Percentiles rank a stretch among this genome's conserved stretches.
Evolutionary conservation across 2,113 vertebrate species (phyloP).

Genomic region (Peromyscus maniculatus): DNA sequence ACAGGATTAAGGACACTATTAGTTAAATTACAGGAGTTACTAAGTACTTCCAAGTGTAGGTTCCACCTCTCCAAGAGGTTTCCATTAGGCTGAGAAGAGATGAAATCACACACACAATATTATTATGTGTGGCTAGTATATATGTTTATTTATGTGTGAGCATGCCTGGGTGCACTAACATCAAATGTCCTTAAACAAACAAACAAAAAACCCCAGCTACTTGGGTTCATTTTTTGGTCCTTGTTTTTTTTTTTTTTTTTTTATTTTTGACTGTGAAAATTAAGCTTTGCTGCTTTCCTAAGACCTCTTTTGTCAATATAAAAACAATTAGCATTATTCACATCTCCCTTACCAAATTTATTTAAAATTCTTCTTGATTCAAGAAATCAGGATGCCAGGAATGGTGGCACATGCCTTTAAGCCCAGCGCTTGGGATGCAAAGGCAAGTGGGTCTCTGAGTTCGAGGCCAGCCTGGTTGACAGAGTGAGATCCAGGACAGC

Average conservation of each 20-base stretch:
- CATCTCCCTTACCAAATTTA: not conserved
- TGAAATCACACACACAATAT: not conserved
- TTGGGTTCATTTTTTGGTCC: not conserved
- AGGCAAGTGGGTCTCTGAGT: not conserved
- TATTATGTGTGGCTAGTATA: not conserved
- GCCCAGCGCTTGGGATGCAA: not conserved
- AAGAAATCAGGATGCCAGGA: not conserved
- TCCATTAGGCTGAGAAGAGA: not conserved
- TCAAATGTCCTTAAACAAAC: not conserved
- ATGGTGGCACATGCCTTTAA: not conserved
- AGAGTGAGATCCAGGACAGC: not conserved
- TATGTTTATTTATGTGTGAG: not conserved
- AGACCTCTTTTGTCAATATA: not conserved
- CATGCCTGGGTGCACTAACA: not conserved
- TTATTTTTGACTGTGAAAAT: not conserved
- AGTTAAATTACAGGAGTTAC: not conserved
- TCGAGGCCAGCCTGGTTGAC: not conserved
- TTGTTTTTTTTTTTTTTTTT: slow-evolving; percentile 7
- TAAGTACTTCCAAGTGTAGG: not conserved
- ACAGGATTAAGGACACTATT: not conserved
- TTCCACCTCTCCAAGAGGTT: not conserved
- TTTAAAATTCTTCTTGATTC: not conserved
- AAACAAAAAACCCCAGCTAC: not conserved
- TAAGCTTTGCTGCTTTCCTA: not conserved
- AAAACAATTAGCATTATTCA: not conserved